Evolutionary conservation across 2,888 invertebrate species (phyloP).

Genomic region (Drosophila kuntzei): DNA sequence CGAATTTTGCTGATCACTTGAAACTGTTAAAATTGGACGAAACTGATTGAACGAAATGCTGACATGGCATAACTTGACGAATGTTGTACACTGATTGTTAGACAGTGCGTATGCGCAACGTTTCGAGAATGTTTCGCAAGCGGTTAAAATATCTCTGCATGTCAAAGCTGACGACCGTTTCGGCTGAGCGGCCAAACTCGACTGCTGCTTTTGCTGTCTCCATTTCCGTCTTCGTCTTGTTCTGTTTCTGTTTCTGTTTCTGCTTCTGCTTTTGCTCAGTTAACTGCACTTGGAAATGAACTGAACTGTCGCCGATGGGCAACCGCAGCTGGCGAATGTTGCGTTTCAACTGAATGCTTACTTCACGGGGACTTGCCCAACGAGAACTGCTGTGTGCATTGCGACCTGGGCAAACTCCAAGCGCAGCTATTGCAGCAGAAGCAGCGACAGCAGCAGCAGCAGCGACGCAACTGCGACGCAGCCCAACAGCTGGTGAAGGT

Average conservation of each 20-base stretch:
- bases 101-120: slow-evolving; percentile 73
- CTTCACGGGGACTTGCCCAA: slow-evolving; percentile 83
- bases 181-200: slow-evolving; percentile 63
- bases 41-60: slow-evolving; percentile 31
- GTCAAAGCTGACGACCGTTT: slow-evolving; percentile 58
- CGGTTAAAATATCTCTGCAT: not conserved
- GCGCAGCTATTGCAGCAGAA: slow-evolving; percentile 25
- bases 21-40: slow-evolving; percentile 15
- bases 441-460: too few relatives aligned
- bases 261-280: slow-evolving; percentile 1
- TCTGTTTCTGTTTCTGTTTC: not conserved
- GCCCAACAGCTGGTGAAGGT: slow-evolving; percentile 61
- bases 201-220: slow-evolving; percentile 43
- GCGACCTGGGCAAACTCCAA: slow-evolving; percentile 44
- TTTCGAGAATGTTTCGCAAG: slow-evolving; percentile 21
- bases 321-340: slow-evolving; percentile 84
- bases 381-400: slow-evolving; percentile 82
- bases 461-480: slow-evolving; percentile 34
- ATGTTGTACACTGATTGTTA: slow-evolving; percentile 34
- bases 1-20: slow-evolving; percentile 44
- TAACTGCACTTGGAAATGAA: slow-evolving; percentile 39
- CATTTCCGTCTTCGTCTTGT: slow-evolving; percentile 6
- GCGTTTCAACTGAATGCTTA: slow-evolving; percentile 84
- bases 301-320: slow-evolving; percentile 62
- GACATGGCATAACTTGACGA: slow-evolving; percentile 46